Evolutionary conservation across 2,797 vertebrate species (phyloP).

Genomic region (Mormyrops attenuatus): DNA sequence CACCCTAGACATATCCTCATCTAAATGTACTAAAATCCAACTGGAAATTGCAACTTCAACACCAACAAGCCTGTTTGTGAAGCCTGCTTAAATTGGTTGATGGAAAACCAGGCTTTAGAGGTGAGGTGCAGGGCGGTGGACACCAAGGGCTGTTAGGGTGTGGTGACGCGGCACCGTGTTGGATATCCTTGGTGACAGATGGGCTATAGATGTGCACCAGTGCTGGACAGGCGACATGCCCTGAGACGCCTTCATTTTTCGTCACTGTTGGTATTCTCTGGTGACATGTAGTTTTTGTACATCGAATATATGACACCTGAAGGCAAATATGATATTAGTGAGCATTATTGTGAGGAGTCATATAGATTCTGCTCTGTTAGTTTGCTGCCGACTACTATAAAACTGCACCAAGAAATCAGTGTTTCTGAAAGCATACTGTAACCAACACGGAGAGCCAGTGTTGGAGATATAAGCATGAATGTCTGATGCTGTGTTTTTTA

Average conservation of each 20-base stretch:
- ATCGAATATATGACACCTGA: conserved; percentile 63
- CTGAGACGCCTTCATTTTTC: conserved; percentile 23
- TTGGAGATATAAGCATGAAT: neutral
- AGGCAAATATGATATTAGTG: conserved; percentile 17
- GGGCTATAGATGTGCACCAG: neutral
- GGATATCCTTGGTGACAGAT: neutral
- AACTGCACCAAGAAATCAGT: neutral
- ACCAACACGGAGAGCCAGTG: neutral
- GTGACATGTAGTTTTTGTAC: conserved; percentile 58
- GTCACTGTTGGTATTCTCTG: conserved; percentile 24
- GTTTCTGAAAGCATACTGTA: neutral
- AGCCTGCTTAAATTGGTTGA: neutral
- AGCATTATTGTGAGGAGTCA: neutral
- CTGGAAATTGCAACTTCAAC: neutral
- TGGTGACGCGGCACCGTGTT: neutral
- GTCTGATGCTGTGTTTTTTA: neutral
- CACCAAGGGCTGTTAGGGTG: neutral
- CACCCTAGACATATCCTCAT: neutral
- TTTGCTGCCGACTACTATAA: neutral
- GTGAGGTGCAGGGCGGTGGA: neutral
- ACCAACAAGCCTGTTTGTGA: neutral
- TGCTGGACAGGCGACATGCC: neutral
- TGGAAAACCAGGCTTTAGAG: neutral
- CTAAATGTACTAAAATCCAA: neutral
- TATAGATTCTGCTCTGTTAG: neutral